Evolutionary conservation across 2,113 vertebrate species (phyloP).

Genomic region (Lichenostomus cassidix): DNA sequence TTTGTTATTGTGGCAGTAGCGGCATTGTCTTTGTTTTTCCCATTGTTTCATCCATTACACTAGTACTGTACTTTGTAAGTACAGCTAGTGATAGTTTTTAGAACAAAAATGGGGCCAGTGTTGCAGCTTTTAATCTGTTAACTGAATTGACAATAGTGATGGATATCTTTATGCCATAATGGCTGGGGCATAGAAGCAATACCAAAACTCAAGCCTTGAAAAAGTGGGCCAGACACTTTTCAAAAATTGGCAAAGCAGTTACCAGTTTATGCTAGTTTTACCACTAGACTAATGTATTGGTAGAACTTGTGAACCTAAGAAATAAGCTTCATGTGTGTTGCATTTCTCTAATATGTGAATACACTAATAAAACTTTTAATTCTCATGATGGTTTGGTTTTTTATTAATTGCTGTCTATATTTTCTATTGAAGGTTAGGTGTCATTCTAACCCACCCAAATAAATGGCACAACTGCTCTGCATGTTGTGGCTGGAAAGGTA

Average conservation of each 20-base stretch:
- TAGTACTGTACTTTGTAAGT: conserved; percentile 76
- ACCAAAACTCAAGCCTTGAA: conserved; percentile 62
- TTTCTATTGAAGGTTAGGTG: background rate
- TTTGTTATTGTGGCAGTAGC: conserved; percentile 73
- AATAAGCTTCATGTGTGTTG: conserved; percentile 87
- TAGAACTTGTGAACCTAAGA: conserved; percentile 84
- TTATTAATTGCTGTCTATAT: background rate
- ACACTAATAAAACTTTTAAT: conserved; percentile 93
- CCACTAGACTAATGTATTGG: conserved; percentile 84
- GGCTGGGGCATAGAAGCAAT: conserved; percentile 64
- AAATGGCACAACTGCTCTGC: background rate
- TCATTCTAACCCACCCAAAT: background rate
- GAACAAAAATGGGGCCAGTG: conserved; percentile 71
- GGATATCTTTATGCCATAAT: conserved; percentile 53
- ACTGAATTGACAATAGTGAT: background rate
- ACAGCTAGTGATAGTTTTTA: conserved; percentile 71
- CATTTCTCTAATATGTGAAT: conserved; percentile 92
- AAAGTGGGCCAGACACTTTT: conserved; percentile 36
- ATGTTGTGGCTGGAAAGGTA: background rate
- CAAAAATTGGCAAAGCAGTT: conserved; percentile 56
- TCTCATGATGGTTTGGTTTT: conserved; percentile 62
- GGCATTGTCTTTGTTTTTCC: conserved; percentile 65
- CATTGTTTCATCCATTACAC: conserved; percentile 62
- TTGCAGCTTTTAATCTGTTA: conserved; percentile 59
- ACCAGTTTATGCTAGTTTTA: conserved; percentile 81